Evolutionary conservation across 2,113 vertebrate species (phyloP).

Genomic region (Chroicocephalus ridibundus): DNA sequence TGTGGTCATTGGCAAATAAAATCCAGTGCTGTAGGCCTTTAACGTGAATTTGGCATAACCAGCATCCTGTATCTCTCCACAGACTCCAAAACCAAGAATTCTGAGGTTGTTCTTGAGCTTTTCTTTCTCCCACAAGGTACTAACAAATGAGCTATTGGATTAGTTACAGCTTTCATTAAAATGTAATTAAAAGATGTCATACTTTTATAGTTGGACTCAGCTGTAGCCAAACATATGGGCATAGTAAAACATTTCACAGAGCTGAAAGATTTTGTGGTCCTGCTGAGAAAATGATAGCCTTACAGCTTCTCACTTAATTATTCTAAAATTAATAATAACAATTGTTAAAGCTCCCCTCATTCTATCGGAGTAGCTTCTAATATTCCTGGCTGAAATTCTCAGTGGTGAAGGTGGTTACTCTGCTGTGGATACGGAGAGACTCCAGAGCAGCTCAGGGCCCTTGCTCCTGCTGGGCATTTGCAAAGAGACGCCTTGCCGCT

Average conservation of each 20-base stretch:
- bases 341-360: constrained; percentile 61
- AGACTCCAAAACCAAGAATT: neutral
- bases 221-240: constrained; percentile 70
- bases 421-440: neutral
- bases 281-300: constrained; percentile 72
- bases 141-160: constrained; percentile 56
- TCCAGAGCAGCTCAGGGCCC: neutral
- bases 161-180: constrained; percentile 64
- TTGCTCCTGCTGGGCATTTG: neutral
- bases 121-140: constrained; percentile 28
- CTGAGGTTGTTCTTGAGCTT: neutral
- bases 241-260: constrained; percentile 60
- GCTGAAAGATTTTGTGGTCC: constrained; percentile 56
- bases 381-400: constrained; percentile 54
- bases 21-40: neutral
- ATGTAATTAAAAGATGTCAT: constrained; percentile 72
- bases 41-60: neutral
- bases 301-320: constrained; percentile 63
- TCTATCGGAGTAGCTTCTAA: constrained; percentile 62
- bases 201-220: constrained; percentile 64
- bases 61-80: neutral
- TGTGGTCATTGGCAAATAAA: neutral
- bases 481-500: neutral
- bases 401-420: neutral
- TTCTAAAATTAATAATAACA: constrained; percentile 72